phyloP scores from a whole-genome alignment of 2,113 vertebrate species.

The Pteruthius melanotis region DNA sequence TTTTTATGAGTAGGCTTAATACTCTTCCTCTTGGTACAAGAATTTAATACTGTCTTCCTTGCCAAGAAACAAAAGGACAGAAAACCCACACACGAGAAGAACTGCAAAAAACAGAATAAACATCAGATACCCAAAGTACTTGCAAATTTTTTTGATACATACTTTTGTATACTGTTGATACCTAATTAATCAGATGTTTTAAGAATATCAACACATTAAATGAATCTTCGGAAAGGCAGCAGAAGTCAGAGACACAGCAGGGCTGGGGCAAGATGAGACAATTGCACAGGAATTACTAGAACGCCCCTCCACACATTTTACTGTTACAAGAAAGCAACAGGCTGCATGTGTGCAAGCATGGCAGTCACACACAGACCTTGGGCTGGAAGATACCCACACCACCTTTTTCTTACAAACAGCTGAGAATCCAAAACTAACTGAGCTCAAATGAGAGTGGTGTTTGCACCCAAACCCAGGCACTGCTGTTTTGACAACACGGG shows the following conservation, averaged over 20 bases:
- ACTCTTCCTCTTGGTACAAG: slow-evolving; percentile 12
- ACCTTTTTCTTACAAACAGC: background rate
- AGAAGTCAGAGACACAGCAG: background rate
- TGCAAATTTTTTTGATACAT: background rate
- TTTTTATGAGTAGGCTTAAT: slow-evolving; percentile 45
- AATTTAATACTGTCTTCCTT: background rate
- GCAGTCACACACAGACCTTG: accelerated
- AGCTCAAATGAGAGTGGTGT: background rate
- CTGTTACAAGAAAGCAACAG: background rate
- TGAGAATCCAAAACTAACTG: background rate
- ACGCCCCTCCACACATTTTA: background rate
- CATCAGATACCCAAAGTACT: background rate
- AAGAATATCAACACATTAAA: background rate
- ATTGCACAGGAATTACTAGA: background rate
- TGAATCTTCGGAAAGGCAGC: background rate
- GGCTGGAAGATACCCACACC: background rate
- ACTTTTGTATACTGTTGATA: background rate
- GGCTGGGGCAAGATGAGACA: background rate
- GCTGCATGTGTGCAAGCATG: accelerated
- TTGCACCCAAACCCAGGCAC: background rate
- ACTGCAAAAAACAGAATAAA: background rate
- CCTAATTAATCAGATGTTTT: background rate
- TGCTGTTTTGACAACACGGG: background rate
- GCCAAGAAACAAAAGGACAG: background rate
- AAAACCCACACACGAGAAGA: background rate